A percentile compares a stretch with the other conserved stretches of the same genome.
These are phyloP conservation scores for Solenodon paradoxus DNA, from an alignment of 2,113 vertebrate species.

Conservation along the genomic window DNA sequence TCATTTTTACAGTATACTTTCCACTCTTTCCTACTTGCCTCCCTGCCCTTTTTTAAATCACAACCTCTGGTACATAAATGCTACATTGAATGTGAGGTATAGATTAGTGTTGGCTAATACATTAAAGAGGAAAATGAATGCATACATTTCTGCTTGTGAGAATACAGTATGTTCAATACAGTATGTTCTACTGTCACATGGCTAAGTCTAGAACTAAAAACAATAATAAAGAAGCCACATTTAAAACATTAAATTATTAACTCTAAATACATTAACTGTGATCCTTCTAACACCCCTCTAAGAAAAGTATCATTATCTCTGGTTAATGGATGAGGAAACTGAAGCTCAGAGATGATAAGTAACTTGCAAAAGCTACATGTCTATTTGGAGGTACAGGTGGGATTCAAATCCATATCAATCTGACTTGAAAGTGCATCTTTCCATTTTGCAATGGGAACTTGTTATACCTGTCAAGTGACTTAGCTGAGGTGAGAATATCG, in stretches of 20 bases:
- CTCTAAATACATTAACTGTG: conserved; percentile 24
- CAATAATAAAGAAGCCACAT: not conserved
- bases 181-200: not conserved
- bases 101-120: not conserved
- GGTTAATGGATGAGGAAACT: not conserved
- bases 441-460: not conserved
- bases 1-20: not conserved
- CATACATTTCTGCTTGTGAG: conserved; percentile 27
- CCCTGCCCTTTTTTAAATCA: not conserved
- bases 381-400: not conserved
- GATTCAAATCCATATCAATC: not conserved
- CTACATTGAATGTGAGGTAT: not conserved
- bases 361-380: not conserved
- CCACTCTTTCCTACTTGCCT: not conserved
- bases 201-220: conserved; percentile 3
- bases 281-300: not conserved
- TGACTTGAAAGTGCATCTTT: not conserved
- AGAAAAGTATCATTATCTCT: not conserved
- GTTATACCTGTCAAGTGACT: not conserved
- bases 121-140: conserved; percentile 18
- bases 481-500: not conserved
- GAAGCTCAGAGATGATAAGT: not conserved
- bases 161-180: not conserved
- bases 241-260: not conserved
- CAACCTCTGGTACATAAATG: not conserved